phyloP scores from a whole-genome alignment of 2,113 vertebrate genomes.

The Anser cygnoides region DNA sequence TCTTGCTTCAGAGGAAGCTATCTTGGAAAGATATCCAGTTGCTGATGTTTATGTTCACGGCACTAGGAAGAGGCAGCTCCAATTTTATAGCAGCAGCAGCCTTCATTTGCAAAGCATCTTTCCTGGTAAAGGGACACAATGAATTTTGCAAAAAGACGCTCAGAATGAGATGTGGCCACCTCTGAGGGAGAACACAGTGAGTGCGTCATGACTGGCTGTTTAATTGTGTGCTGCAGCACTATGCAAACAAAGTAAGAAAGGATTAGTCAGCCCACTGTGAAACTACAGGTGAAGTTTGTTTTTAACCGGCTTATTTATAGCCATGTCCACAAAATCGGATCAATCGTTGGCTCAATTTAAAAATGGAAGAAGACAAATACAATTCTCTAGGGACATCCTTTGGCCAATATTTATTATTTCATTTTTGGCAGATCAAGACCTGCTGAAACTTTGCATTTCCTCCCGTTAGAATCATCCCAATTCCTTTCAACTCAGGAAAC shows the following conservation, averaged over 20 bases:
- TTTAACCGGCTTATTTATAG: slow-evolving; percentile 28
- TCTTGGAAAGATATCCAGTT: not conserved
- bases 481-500: slow-evolving; percentile 33
- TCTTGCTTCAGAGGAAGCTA: slow-evolving; percentile 16
- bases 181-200: not conserved
- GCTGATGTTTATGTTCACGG: not conserved
- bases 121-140: not conserved
- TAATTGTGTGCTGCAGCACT: not conserved
- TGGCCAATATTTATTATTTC: not conserved
- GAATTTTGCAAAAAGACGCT: not conserved
- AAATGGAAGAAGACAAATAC: slow-evolving; percentile 16
- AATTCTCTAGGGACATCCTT: not conserved
- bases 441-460: not conserved
- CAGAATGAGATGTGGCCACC: not conserved
- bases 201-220: not conserved
- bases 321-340: not conserved
- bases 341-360: not conserved
- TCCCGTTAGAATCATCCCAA: not conserved
- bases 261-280: slow-evolving; percentile 45
- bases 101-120: slow-evolving; percentile 15
- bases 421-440: not conserved
- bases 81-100: not conserved
- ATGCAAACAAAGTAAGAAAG: slow-evolving; percentile 5
- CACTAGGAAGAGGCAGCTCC: slow-evolving; percentile 25
- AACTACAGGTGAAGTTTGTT: slow-evolving; percentile 46